Evolutionary conservation across 1,140 invertebrate species (phyloP), one percentile per base, ranked within the genome.

Genomic region (Trachymyrmex septentrionalis): DNA sequence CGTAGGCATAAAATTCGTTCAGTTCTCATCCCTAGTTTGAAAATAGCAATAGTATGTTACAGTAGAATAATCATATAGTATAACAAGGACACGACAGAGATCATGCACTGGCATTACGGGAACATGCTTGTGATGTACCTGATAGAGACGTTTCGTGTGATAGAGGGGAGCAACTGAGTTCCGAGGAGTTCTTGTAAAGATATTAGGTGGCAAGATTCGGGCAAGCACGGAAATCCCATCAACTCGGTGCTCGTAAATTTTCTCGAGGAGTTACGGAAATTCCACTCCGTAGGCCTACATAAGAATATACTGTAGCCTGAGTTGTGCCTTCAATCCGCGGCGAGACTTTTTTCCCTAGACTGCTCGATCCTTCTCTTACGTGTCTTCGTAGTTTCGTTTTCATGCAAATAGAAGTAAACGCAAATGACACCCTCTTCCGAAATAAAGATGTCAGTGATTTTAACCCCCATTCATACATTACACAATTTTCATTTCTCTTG

Each of bases 161-260:
- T 73, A 59, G 75, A 64, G 6, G 10, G 16, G 21, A 80, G 44
- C 57, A 55, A 34, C 34, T 38, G 86, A 71, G 71, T 76, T 63
- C 50, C 57, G 50, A 77, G 86, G 86, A 75, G 85, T 55, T 84
- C 87, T 89, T 89, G 90, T 93, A 92, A 94, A 92, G 93, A 94
- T 94, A 94, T 95, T 94, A 94, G 93, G 90, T 92, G 86, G 87
- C 87, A 89, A 69, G 86, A 85, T 90, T 90, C 78, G 87, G 64
- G 84, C 63, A 88, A 91, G 92, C 94, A 94, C 86, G 94, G 86
- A 94, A 95, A 94, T 92, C 93, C 94, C 94, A 95, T 95, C 94
- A 94, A 90, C 89, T 85, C 81, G 72, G 61, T 67, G 81, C 89
- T 93, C 93, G 92, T 95, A 95, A 94, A 95, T 94, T 94, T 90